Conservation (phyloP, 1,140 invertebrate species). For the Rhizoglyphus robini region DNA sequence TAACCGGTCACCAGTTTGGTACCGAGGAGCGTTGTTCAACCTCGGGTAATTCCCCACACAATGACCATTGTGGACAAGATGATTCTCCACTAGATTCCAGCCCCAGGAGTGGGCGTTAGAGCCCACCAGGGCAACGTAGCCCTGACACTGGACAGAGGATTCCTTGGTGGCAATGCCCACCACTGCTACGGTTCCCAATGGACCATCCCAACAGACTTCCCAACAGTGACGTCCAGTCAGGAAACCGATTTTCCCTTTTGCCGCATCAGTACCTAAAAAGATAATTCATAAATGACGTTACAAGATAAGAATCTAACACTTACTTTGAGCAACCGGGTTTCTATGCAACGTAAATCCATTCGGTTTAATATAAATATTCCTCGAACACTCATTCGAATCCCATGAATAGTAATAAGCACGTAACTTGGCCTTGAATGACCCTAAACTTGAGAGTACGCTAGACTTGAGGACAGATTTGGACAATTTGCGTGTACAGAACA, state of each 20-base stretch:
- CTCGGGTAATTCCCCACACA: constrained; percentile 86
- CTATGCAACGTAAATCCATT: constrained; percentile 94
- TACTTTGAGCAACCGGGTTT: constrained; percentile 92
- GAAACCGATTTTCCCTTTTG: constrained; percentile 84
- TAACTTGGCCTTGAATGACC: constrained; percentile 84
- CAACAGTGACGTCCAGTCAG: constrained; percentile 83
- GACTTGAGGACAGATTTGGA: constrained; percentile 81
- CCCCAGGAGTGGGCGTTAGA: constrained; percentile 96
- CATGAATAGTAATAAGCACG: constrained; percentile 87
- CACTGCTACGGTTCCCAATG: constrained; percentile 84
- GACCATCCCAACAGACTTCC: constrained; percentile 98
- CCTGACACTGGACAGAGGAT: constrained; percentile 70
- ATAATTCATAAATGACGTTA: not conserved
- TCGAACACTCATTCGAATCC: constrained; percentile 92
- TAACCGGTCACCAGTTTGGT: constrained; percentile 85
- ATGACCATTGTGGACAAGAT: constrained; percentile 90
- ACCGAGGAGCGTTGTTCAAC: constrained; percentile 44
- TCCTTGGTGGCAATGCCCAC: constrained; percentile 91
- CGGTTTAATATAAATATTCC: constrained; percentile 90
- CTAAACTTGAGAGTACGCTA: constrained; percentile 71
- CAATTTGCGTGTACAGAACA: constrained; percentile 71
- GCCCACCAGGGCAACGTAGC: constrained; percentile 85
- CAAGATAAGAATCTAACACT: constrained; percentile 65
- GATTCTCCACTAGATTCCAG: constrained; percentile 97
- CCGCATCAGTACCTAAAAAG: constrained; percentile 73